phyloP scores from a whole-genome alignment of 2,113 vertebrate genomes.

The Cebus imitator region DNA sequence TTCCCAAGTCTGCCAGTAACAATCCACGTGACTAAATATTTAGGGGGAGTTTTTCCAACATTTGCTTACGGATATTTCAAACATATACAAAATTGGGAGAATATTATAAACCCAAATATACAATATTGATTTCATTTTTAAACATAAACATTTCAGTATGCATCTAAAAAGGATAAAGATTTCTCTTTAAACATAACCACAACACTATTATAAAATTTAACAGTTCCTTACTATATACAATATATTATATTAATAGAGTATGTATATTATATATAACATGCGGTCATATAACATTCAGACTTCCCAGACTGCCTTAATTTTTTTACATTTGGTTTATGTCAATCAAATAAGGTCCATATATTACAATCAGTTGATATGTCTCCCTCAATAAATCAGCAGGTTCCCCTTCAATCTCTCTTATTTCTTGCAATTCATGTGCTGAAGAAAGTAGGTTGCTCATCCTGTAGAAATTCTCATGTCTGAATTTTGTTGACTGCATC shows the following conservation, averaged over 20 bases:
- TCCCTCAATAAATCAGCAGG: slow-evolving; percentile 6
- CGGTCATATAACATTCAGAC: not conserved
- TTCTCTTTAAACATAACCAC: slow-evolving; percentile 24
- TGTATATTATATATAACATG: not conserved
- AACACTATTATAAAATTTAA: slow-evolving; percentile 26
- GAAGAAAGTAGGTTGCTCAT: slow-evolving; percentile 36
- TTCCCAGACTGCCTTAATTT: not conserved
- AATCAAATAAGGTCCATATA: not conserved
- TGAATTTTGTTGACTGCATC: slow-evolving; percentile 46
- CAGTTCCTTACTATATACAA: slow-evolving; percentile 1
- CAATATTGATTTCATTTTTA: slow-evolving; percentile 1
- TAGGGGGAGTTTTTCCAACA: not conserved
- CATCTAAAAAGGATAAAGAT: slow-evolving; percentile 8
- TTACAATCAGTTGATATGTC: not conserved
- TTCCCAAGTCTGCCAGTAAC: not conserved
- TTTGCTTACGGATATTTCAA: slow-evolving; percentile 41
- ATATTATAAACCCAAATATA: not conserved
- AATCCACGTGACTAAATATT: not conserved
- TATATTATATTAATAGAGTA: not conserved
- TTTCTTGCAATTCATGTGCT: not conserved
- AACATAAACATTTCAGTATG: not conserved
- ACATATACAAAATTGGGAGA: slow-evolving; percentile 21
- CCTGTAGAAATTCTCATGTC: slow-evolving; percentile 27
- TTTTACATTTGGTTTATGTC: not conserved
- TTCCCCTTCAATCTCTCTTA: not conserved